phyloP scores from a whole-genome alignment of 2,113 vertebrate species.

The Oryzias curvinotus region DNA sequence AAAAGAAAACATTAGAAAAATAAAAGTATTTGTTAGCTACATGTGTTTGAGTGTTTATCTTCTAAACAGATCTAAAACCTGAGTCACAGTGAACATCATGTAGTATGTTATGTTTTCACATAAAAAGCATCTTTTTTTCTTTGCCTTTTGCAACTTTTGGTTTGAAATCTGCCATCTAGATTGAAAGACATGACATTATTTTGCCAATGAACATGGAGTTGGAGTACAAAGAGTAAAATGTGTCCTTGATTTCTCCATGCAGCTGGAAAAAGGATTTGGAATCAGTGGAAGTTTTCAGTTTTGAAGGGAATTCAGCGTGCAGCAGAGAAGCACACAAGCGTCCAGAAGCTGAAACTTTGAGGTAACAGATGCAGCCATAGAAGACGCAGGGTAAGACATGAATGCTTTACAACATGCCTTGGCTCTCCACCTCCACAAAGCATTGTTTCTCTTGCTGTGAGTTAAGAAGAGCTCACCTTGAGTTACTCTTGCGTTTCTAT shows the following conservation, averaged over 20 bases:
- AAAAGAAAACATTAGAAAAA: too few species aligned
- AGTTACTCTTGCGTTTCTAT: slow-evolving; percentile 71
- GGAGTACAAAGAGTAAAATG: slow-evolving; percentile 24
- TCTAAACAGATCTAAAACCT: too few species aligned
- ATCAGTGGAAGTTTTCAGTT: slow-evolving; percentile 18
- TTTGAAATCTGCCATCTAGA: slow-evolving; percentile 23
- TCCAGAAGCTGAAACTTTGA: not conserved
- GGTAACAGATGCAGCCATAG: not conserved
- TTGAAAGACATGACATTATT: slow-evolving; percentile 24
- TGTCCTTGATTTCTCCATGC: slow-evolving; percentile 10
- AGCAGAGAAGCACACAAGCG: slow-evolving; percentile 8
- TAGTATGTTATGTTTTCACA: too few species aligned
- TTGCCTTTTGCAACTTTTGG: not conserved
- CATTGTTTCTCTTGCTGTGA: slow-evolving; percentile 53
- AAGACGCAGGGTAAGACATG: not conserved
- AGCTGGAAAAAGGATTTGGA: slow-evolving; percentile 20
- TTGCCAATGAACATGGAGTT: slow-evolving; percentile 19
- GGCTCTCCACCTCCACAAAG: slow-evolving; percentile 50
- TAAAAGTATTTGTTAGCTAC: too few species aligned
- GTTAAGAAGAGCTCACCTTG: slow-evolving; percentile 62
- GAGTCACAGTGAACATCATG: too few species aligned
- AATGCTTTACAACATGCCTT: slow-evolving; percentile 9
- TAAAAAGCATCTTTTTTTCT: too few species aligned
- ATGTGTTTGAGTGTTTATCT: too few species aligned
- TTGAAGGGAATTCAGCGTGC: slow-evolving; percentile 49